Evolutionary conservation across 2,797 vertebrate genomes (phyloP).

Genomic region (Gadopsis bispinosus): DNA sequence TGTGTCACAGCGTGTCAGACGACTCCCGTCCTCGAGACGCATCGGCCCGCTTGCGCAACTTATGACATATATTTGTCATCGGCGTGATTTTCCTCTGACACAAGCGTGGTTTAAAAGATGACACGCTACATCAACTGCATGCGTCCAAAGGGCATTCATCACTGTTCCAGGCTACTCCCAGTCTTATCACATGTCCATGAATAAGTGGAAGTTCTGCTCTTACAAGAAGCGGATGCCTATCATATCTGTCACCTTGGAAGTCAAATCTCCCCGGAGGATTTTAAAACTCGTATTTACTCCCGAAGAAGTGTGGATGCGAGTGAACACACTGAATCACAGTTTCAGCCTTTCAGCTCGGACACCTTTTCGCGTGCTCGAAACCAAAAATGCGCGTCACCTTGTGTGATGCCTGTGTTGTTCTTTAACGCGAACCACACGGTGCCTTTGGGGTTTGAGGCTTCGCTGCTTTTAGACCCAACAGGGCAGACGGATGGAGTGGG

Average conservation of each 20-base stretch:
- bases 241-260: conserved; percentile 26
- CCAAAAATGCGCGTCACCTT: conserved; percentile 42
- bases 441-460: conserved; percentile 71
- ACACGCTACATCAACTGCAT: conserved; percentile 26
- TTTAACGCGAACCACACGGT: conserved; percentile 49
- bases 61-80: conserved; percentile 17
- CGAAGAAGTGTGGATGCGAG: neutral
- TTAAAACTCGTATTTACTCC: conserved; percentile 2
- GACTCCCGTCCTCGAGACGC: too few species aligned
- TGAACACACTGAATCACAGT: conserved; percentile 2
- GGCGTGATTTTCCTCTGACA: conserved; percentile 29
- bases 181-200: conserved; percentile 13
- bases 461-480: conserved; percentile 69
- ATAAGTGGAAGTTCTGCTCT: conserved; percentile 11
- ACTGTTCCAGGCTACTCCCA: conserved; percentile 23
- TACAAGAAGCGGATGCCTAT: conserved; percentile 27
- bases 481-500: conserved; percentile 61
- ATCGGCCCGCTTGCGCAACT: conserved; percentile 15
- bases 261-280: neutral
- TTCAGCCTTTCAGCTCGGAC: neutral
- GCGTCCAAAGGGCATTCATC: conserved; percentile 15
- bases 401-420: conserved; percentile 56
- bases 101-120: neutral
- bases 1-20: neutral
- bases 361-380: conserved; percentile 23